These are phyloP conservation scores for Pseudomyrmex gracilis DNA, from an alignment of 1,140 invertebrate genomes.

Conservation along the genomic window DNA sequence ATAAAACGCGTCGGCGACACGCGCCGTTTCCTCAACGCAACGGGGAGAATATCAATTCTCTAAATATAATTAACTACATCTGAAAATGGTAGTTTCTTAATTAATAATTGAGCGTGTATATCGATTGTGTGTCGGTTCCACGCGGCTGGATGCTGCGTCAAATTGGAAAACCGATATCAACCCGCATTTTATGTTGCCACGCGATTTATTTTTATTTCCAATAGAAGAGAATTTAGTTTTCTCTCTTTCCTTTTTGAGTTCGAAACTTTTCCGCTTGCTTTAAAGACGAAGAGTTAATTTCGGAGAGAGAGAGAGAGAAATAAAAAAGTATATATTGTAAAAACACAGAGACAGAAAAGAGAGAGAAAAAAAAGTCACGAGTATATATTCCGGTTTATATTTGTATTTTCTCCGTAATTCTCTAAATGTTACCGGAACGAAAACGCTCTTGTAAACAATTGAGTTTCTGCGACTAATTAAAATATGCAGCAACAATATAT, in stretches of 20 bases:
- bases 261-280: not conserved
- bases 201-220: constrained; percentile 54
- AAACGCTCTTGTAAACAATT: too few relatives aligned
- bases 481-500: not conserved
- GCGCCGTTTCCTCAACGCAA: constrained; percentile 36
- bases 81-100: constrained; percentile 52
- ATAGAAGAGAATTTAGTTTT: constrained; percentile 28
- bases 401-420: not conserved
- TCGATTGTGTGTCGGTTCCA: constrained; percentile 32
- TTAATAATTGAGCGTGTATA: constrained; percentile 51
- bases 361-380: too few relatives aligned
- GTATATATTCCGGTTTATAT: not conserved
- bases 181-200: constrained; percentile 51
- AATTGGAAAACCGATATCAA: constrained; percentile 57
- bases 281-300: not conserved
- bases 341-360: too few relatives aligned
- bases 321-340: not conserved
- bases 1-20: constrained; percentile 29
- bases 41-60: constrained; percentile 25
- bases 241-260: constrained; percentile 1
- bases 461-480: not conserved
- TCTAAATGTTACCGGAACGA: too few relatives aligned
- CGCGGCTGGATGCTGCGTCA: constrained; percentile 31
- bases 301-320: not conserved
- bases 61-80: constrained; percentile 51